Evolutionary conservation across 1,140 invertebrate species (phyloP), one percentile per base, ranked within the genome.

Genomic region (Trichonephila clavata): DNA sequence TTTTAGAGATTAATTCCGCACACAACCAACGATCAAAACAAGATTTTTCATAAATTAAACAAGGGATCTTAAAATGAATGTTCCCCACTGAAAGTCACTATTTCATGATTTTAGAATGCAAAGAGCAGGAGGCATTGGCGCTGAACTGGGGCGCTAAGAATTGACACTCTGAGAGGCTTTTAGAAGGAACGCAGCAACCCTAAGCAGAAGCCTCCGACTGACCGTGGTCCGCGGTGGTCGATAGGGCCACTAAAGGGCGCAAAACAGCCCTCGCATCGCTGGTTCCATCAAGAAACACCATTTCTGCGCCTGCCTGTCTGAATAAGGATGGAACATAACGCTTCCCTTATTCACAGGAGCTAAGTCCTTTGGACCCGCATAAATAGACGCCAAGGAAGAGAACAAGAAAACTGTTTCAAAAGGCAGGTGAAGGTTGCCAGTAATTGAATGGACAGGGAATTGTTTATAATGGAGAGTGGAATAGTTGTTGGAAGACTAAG

Each of bases 241-340:
- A 92, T 92, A 92, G 91, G 91, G 91, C 81, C 83, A 86, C 81
- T 92, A 92, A 92, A 92, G 90, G 90, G 90, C 83, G 83, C 91
- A 92, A 92, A 92, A 86, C 43, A 86, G 91, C 91, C 83, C 61
- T 77, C 60, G 91, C 83, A 32, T 60, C 83, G 81, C 57, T 84
- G 90, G 21, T 61, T 92, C 90, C 90, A 84, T 92, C 80, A 92
- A 57, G 77, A 60, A 68, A 68, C 84, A 90, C 21, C 43, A 90
- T 68, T 80, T 27, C 43, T n/a, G 68, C 71, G 88, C 68, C 68
- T 81, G 89, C 71, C 57, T 77, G 89, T 91, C 89, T 83, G 89
- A 59, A 81, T 80, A 83, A 91, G 68, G 71, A 57, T 27, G 65
- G 65, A 24, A 68, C 65, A 68, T 68, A 68, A 68, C 65, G 80